Conservation (phyloP, 2,797 vertebrate genomes). For the Lacerta viridis region DNA sequence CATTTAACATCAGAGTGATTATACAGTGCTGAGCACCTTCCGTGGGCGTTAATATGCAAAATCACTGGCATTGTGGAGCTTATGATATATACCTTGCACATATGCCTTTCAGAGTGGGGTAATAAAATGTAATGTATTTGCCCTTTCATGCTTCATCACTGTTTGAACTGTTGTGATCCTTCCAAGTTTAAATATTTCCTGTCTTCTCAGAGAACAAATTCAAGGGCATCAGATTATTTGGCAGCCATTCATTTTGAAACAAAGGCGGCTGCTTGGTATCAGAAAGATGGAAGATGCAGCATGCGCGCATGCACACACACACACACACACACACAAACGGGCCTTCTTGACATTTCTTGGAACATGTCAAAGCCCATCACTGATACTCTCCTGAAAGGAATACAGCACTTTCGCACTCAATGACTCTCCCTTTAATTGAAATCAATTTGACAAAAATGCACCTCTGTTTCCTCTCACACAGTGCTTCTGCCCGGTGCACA, state of each 20-base stretch:
- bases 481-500: neutral
- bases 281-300: slow-evolving; percentile 70
- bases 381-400: slow-evolving; percentile 66
- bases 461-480: neutral
- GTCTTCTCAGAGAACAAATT: slow-evolving; percentile 71
- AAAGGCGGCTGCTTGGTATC: slow-evolving; percentile 57
- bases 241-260: slow-evolving; percentile 73
- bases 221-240: slow-evolving; percentile 78
- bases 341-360: slow-evolving; percentile 65
- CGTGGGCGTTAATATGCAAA: slow-evolving; percentile 25
- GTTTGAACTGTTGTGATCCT: slow-evolving; percentile 70
- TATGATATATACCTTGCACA: slow-evolving; percentile 35
- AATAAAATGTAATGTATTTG: slow-evolving; percentile 51
- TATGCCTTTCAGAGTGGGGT: slow-evolving; percentile 38
- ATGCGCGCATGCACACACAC: neutral
- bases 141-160: slow-evolving; percentile 58
- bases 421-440: slow-evolving; percentile 60
- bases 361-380: slow-evolving; percentile 46
- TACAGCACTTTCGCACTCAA: slow-evolving; percentile 58
- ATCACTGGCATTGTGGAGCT: neutral
- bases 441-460: slow-evolving; percentile 48
- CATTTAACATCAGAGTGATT: slow-evolving; percentile 13
- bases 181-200: slow-evolving; percentile 70
- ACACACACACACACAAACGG: slow-evolving; percentile 13
- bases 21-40: slow-evolving; percentile 38